Percentiles rank a stretch among this genome's conserved stretches.
Conservation (phyloP, 2,113 vertebrate species). For the Cololabis saira region DNA sequence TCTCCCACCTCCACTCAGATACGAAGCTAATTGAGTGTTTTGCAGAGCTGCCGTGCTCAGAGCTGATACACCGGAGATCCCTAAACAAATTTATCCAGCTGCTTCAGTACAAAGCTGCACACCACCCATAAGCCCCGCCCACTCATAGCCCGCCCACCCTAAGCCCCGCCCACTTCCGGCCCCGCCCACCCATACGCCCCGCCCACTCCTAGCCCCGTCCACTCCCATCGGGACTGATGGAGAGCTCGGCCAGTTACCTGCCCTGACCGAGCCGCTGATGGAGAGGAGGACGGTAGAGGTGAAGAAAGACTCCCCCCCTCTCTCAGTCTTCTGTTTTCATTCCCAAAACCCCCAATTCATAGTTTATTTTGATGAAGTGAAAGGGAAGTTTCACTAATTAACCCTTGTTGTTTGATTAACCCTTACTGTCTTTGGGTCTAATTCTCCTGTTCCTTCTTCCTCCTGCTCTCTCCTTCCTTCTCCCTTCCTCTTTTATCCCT, state of each 20-base stretch:
- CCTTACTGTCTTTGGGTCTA: no score
- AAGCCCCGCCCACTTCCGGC: no score
- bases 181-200: no score
- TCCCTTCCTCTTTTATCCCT: no score
- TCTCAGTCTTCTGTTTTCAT: conserved; percentile 60
- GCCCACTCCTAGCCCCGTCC: neutral
- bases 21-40: conserved; percentile 58
- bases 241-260: conserved; percentile 34
- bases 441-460: no score
- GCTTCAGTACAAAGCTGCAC: conserved; percentile 53
- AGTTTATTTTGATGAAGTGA: conserved; percentile 79
- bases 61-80: conserved; percentile 58
- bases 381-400: conserved; percentile 69
- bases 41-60: conserved; percentile 1
- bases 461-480: no score
- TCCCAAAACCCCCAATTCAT: conserved; percentile 40
- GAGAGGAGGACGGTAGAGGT: conserved; percentile 26
- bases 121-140: no score
- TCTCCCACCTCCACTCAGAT: conserved; percentile 21
- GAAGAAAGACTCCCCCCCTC: conserved; percentile 10
- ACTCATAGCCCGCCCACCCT: neutral
- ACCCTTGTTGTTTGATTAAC: no score
- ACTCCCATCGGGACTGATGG: neutral
- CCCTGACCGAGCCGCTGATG: conserved; percentile 34
- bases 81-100: conserved; percentile 59